These are phyloP conservation scores for Harpagifer antarcticus DNA, from an alignment of 2,797 vertebrate genomes.

Conservation along the genomic window DNA sequence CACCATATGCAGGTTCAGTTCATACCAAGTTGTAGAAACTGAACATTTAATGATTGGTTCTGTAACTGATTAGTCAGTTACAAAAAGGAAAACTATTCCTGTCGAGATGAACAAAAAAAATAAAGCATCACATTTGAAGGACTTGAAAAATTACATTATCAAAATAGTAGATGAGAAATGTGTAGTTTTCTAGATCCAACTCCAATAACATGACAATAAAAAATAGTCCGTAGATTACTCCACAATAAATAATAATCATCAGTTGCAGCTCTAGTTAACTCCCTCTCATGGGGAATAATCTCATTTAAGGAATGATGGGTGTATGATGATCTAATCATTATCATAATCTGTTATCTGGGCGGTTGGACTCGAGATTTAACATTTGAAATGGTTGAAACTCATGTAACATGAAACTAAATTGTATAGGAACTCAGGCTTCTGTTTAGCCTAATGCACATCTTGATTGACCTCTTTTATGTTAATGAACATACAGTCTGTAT, in stretches of 20 bases:
- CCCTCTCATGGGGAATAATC: not conserved
- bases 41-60: not conserved
- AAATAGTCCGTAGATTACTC: not conserved
- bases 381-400: not conserved
- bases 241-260: not conserved
- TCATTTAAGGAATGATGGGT: not conserved
- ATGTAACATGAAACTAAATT: not conserved
- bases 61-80: not conserved
- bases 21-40: not conserved
- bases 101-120: no score
- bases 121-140: no score
- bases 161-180: no score
- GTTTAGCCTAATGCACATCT: not conserved
- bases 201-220: not conserved
- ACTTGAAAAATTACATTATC: no score
- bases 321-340: not conserved
- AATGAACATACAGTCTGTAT: slow-evolving; percentile 43
- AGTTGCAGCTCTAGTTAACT: not conserved
- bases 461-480: slow-evolving; percentile 47
- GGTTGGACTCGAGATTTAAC: not conserved
- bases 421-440: not conserved
- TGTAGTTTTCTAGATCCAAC: no score
- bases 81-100: no score
- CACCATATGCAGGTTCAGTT: not conserved
- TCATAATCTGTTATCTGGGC: not conserved